These are phyloP conservation scores for Astropecten irregularis DNA, from an alignment of 53 echinoderm and acorn worm species.

Conservation along the genomic window DNA sequence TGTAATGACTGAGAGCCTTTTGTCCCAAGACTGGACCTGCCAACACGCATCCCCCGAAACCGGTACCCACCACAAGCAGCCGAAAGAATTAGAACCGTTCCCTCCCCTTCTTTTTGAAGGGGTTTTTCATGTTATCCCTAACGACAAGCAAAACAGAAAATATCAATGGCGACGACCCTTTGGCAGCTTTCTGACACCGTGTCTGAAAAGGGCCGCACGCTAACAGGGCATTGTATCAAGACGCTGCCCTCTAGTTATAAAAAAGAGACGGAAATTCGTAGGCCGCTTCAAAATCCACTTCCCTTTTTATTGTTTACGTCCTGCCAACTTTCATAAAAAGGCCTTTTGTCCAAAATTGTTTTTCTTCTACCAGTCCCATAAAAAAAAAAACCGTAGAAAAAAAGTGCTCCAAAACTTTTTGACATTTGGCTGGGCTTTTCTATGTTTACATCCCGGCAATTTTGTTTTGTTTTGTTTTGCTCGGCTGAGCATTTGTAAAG, in stretches of 20 bases:
- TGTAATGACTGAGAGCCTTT: not conserved
- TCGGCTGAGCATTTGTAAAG: not conserved
- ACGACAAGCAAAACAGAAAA: conserved; percentile 42
- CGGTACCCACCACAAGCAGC: not conserved
- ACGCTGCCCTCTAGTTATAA: conserved; percentile 19
- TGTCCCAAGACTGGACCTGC: not conserved
- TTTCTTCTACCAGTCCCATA: too few relatives aligned
- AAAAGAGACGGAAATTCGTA: not conserved
- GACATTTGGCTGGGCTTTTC: not conserved
- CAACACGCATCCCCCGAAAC: not conserved
- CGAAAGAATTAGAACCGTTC: not conserved
- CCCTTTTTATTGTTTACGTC: conserved; percentile 5
- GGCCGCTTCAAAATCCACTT: conserved; percentile 12
- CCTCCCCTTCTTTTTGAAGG: not conserved
- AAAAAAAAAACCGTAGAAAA: too few relatives aligned
- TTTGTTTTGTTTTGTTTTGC: too few relatives aligned
- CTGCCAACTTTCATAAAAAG: not conserved
- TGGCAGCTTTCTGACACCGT: not conserved
- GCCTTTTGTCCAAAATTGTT: conserved; percentile 14
- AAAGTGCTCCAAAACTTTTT: too few relatives aligned
- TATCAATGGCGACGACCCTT: not conserved
- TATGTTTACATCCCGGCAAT: not conserved
- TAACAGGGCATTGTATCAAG: not conserved
- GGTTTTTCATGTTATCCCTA: conserved; percentile 8
- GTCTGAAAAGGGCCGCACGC: not conserved